Conservation (phyloP, 2,888 invertebrate species). For the Nemurella pictetii region DNA sequence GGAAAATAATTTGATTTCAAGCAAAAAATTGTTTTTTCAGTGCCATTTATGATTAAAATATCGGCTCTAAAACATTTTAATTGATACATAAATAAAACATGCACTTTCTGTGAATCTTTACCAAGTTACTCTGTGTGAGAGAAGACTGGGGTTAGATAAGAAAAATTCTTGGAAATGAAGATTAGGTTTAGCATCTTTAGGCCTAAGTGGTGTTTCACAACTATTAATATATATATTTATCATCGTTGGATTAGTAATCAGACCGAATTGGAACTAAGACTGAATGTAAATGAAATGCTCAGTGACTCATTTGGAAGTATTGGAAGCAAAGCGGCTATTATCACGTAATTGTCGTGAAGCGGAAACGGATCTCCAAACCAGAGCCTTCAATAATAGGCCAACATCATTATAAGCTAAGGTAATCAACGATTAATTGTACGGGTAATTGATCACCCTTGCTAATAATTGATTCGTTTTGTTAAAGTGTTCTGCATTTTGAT, state of each 20-base stretch:
- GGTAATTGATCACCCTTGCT: neutral
- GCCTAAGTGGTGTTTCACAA: too few species aligned
- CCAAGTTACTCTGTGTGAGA: too few species aligned
- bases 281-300: too few species aligned
- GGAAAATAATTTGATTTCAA: too few species aligned
- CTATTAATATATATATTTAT: neutral
- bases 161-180: too few species aligned
- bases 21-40: too few species aligned
- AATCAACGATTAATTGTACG: neutral
- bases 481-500: neutral
- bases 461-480: neutral
- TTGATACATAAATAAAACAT: too few species aligned
- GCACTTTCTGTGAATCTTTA: too few species aligned
- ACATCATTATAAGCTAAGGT: neutral
- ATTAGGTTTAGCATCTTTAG: too few species aligned
- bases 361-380: slow-evolving; percentile 11
- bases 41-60: too few species aligned
- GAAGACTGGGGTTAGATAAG: too few species aligned
- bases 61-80: too few species aligned
- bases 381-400: neutral
- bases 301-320: neutral
- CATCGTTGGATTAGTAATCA: neutral
- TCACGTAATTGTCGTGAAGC: neutral
- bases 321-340: neutral
- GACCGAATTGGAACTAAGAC: neutral